Base-by-base conservation (phyloP, 2,113 vertebrate genomes). In the Menura novaehollandiae region DNA sequence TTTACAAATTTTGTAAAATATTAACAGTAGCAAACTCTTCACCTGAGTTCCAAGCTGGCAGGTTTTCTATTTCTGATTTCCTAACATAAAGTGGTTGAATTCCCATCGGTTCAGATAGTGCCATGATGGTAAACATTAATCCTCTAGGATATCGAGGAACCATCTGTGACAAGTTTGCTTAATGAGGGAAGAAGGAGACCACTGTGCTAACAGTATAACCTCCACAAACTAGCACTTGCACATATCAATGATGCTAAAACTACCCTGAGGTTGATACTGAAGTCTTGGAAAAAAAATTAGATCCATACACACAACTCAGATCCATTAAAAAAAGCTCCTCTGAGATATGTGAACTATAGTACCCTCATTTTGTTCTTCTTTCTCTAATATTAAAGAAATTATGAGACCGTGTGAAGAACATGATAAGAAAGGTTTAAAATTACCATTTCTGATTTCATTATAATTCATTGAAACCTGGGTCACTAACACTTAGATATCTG, bases 101-200 rank as follows among this genome's bases (percentile, higher is more conserved):
- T 97, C 67, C 74, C 64, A 76, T 89, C 2, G 26, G 33, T 92
- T 94, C 62, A 91, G 66, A 47, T 64, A 56, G 23, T 93, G 72
- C 85, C 71, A 77, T 52, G 73, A 92, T 97, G 89, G 88, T 78
- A 95, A 91, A 86, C 52, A 93, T 80, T 92, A 94, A 89, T 97
- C 58, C 91, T 92, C 47, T n/a, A 72, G 64, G 80, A 94, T 94
- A 94, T 44, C 88, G 80, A 96, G 64, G 51, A 91, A 83, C 75
- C 66, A 63, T 67, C 72, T 96, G 81, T 89, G 88, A 89, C 47
- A 90, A 90, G 35, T 59, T 82, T 85, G 63, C 60, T 96, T 97
- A 96, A 84, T 92, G 91, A 93, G 64, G 49, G 47, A 96, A 88
- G 53, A 93, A 95, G 93, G 81, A 77, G 39, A 56, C n/a, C 67